Conservation (phyloP, 2,113 vertebrate species). For the Dicentrarchus labrax region DNA sequence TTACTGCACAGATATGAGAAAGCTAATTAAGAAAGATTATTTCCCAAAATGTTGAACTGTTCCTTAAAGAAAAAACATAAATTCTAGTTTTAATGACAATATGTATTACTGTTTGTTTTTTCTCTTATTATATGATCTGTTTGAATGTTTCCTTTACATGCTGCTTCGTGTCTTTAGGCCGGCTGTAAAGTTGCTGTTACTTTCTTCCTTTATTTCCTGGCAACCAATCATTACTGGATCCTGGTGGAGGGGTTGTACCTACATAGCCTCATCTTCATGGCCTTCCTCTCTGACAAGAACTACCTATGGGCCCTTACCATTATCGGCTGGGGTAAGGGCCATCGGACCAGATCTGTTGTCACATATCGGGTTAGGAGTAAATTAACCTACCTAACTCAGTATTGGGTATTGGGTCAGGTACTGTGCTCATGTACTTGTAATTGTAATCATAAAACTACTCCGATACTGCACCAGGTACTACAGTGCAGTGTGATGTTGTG, state of each 20-base stretch:
- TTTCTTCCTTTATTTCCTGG: slow-evolving; percentile 93
- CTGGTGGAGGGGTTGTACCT: slow-evolving; percentile 94
- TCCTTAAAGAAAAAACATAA: background rate
- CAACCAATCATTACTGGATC: slow-evolving; percentile 96
- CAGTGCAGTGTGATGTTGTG: no score
- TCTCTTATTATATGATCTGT: background rate
- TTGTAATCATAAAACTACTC: no score
- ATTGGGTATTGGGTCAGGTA: no score
- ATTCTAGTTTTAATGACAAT: background rate
- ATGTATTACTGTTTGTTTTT: background rate
- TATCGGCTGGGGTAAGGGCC: slow-evolving; percentile 92
- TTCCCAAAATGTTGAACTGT: no score
- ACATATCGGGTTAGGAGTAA: no score
- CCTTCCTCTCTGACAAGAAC: slow-evolving; percentile 92
- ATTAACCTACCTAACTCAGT: background rate
- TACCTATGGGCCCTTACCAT: slow-evolving; percentile 92
- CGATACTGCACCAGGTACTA: no score
- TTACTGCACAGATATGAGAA: background rate
- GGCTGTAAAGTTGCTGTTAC: slow-evolving; percentile 93
- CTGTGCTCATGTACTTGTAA: no score
- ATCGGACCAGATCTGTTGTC: no score
- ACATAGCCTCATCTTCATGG: slow-evolving; percentile 95
- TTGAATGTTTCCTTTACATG: background rate
- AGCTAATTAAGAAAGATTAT: no score
- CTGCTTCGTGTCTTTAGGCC: slow-evolving; percentile 79